Evolutionary conservation across 2,797 vertebrate species (phyloP), one percentile per base, ranked within the genome.

Genomic region (Leucoraja ocellata): DNA sequence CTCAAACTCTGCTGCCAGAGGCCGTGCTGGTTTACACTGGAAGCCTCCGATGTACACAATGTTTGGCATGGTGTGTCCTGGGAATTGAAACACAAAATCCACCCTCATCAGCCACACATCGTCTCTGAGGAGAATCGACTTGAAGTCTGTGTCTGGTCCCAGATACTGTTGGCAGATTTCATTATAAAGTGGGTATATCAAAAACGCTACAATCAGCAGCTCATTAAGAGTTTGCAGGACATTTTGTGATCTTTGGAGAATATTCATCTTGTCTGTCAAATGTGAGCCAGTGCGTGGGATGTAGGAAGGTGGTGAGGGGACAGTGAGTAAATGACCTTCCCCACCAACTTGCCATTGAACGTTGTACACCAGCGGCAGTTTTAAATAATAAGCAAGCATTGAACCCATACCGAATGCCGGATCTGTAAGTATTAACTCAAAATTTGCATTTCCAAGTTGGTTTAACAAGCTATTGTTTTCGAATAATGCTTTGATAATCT

Each of bases 181-280:
- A 46, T 58, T 58, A 46, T 58, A 83, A 0, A 10, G 10, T 7
- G 80, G 80, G 2, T 54, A 0, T 10, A 10, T 83, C 25, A 54
- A 9, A 83, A 83, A 54, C 25, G 58, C 39, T 28, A 23, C 1
- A 83, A 58, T 58, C 6, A 8, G 8, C 7, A 2, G 18, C 4
- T 58, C 10, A 16, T 96, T 5, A 1, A 94, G 1, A n/a, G 95
- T 96, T 83, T 93, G 61, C 0, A 97, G n/a, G 0, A 65, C 18
- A 81, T 97, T 97, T 21, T 94, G 94, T 9, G 95, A 13, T 74
- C 96, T 95, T 93, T 97, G 65, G 8, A 0, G 4, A 93, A 97
- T 97, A 0, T 93, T 95, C 96, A 97, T 97, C 73, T 93, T 95
- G 39, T 96, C 94, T 0, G 96, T 93, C 61, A 90, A 32, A 13